Percentiles rank a stretch among this genome's conserved stretches.
Conservation (phyloP, 2,797 vertebrate species). For the Thamnophis elegans region DNA sequence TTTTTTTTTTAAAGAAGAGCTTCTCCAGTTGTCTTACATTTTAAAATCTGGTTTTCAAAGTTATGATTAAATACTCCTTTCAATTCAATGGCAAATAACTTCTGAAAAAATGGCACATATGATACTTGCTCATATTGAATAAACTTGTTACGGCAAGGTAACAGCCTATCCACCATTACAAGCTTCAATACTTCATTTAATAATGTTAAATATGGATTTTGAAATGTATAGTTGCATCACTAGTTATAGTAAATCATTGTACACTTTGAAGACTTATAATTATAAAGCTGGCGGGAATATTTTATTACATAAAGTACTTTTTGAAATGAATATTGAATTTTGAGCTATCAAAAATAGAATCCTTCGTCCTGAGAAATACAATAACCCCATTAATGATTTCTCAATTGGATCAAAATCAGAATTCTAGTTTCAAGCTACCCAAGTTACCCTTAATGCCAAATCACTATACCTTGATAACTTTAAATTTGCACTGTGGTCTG, state of each 20-base stretch:
- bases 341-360: neutral
- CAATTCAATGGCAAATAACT: neutral
- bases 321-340: neutral
- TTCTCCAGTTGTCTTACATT: neutral
- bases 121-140: neutral
- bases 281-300: neutral
- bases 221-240: neutral
- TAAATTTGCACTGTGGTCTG: neutral
- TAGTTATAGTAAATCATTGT: neutral
- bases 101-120: neutral
- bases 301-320: neutral
- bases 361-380: neutral
- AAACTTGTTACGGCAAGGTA: neutral
- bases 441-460: neutral
- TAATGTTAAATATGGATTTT: neutral
- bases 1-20: neutral
- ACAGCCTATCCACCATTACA: neutral
- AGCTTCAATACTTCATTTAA: neutral
- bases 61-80: neutral
- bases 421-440: neutral
- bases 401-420: neutral
- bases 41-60: neutral
- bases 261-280: neutral
- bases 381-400: neutral
- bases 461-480: slow-evolving; percentile 47